Percentiles rank a stretch among this genome's conserved stretches.
Evolutionary conservation across 2,113 vertebrate species (phyloP).

Genomic region (Cyphomyrus discorhynchus): DNA sequence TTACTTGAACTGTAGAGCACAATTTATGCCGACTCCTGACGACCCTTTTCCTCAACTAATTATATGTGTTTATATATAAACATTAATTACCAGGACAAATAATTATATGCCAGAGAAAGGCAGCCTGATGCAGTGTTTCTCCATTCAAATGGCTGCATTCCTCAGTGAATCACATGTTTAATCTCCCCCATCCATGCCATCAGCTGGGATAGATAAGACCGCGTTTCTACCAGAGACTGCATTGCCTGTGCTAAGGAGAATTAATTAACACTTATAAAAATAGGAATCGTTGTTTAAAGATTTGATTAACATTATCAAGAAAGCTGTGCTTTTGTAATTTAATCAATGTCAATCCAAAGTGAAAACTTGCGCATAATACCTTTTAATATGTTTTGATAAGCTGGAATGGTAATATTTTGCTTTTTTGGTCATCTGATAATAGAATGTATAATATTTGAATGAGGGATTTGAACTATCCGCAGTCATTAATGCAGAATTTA

Average conservation of each 20-base stretch:
- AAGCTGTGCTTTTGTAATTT: neutral
- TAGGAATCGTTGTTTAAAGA: neutral
- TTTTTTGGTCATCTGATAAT: neutral
- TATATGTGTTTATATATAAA: conserved; percentile 1
- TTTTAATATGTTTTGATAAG: conserved; percentile 1
- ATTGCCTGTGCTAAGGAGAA: neutral
- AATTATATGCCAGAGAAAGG: neutral
- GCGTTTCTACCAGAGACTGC: neutral
- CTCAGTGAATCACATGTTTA: neutral
- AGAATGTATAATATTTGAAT: conserved; percentile 5
- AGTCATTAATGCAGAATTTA: neutral
- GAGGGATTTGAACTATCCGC: neutral
- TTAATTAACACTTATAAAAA: conserved; percentile 14
- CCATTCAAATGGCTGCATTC: neutral
- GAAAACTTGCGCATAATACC: neutral
- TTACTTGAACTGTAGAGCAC: neutral
- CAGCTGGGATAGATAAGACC: neutral
- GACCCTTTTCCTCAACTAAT: neutral
- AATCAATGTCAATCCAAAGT: neutral
- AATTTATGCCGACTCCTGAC: neutral
- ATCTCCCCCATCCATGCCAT: neutral
- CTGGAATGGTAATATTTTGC: neutral
- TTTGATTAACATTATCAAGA: conserved; percentile 10
- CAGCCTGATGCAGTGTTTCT: neutral
- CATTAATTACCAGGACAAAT: conserved; percentile 20